Evolutionary conservation across 2,888 invertebrate species (phyloP), one percentile per base, ranked within the genome.

Genomic region (Dioctria rufipes): DNA sequence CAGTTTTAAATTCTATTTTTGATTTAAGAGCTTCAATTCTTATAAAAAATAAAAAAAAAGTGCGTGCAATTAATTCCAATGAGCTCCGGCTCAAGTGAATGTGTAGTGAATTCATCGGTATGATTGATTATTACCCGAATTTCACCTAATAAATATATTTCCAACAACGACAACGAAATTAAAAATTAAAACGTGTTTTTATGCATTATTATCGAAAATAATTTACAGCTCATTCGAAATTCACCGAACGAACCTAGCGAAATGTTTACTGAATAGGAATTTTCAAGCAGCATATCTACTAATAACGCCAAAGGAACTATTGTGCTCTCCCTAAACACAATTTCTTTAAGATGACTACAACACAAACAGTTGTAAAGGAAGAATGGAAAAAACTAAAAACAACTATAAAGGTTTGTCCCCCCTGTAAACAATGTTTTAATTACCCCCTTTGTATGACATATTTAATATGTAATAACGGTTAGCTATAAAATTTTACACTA

Each of bases 381-480:
- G 66, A 51, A 66, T 78, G 78, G 78, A 65, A 43, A 40, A 78
- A 78, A 46, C 65, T 39, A 13, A 78, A 54, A 61, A 78, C 78
- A 65, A 63, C 66, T 13, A 78, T 66, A 51, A 78, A 78, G 78
- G 78, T 78, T 78, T 5, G 78, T 78, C 13, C 25, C 6, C 37
- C 13, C 25, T 25, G 11, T 8, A 54, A 54, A 4, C 11, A 25
- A 25, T 25, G 1, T 54, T 54, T 54, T 54, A n/a, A 54, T 54
- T 54, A 54, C 6, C 11, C 25, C 11, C 54, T 11, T 54, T 54
- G n/a, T n/a, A 54, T 54, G 6, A 4, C 11, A 3, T 11, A 46
- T 46, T 46, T 46, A 46, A 46, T 46, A 46, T 46, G 46, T 8
- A 46, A 6, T 46, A 46, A 46, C 5, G 46, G 0, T 46, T 46